Evolutionary conservation across 2,113 vertebrate species (phyloP), one percentile per base, ranked within the genome.

Genomic region (Nyctereutes procyonoides): DNA sequence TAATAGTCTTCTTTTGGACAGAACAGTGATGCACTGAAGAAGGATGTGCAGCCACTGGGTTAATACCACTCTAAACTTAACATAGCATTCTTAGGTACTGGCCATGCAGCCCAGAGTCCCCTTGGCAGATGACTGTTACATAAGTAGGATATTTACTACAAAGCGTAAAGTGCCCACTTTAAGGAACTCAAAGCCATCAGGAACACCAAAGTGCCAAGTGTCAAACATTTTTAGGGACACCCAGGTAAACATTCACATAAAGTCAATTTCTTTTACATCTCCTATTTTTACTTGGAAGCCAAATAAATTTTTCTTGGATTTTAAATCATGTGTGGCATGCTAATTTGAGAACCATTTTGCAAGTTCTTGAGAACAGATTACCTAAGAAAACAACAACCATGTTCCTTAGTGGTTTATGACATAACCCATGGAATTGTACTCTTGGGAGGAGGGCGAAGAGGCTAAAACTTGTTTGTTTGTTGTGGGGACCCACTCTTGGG

Each of bases 301-400:
- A 56, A 92, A 83, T 15, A 26, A 76, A 20, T 56, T 26, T 88
- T 85, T 35, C 16, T 88, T 81, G 10, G 1, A n/a, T 85, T 89
- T 89, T 84, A 73, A 87, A 17, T 53, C 53, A 62, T 38, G 2
- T 65, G 13, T 48, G 43, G 2, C 43, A 20, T 84, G 43, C 1
- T 69, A 48, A 65, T 65, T 63, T 43, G 14, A 96, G 63, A 51
- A 28, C 51, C 0, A 30, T 89, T 95, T 87, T 92, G 35, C 43
- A 96, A 97, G 14, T 84, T 92, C 74, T 88, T 81, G 11, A 76
- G 43, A 89, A 90, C n/a, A 55, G 26, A 95, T 89, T 92, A 35
- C 32, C 9, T 6, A 76, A 56, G 89, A 90, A 55, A 82, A n/a
- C 32, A 90, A 6, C 3, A 11, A 74, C 20, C 12, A 4, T 9